These are phyloP conservation scores for Melanostigma gelatinosum DNA, from an alignment of 2,113 vertebrate species.

Conservation along the genomic window DNA sequence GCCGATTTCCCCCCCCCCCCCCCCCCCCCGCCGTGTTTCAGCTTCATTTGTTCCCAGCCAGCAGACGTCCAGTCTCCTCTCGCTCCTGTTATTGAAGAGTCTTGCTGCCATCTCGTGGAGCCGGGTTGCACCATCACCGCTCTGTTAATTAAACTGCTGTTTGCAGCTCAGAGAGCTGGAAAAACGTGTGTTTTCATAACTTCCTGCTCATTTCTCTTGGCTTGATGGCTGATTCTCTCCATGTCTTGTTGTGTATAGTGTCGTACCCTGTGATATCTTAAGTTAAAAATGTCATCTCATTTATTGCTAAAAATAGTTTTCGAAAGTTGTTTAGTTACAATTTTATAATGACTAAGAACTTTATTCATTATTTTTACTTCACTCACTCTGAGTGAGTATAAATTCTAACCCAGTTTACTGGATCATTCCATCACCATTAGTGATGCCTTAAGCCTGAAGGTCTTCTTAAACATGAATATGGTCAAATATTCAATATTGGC, in stretches of 20 bases:
- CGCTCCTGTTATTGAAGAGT: neutral
- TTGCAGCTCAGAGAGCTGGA: neutral
- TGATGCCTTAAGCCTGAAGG: neutral
- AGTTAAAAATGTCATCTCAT: neutral
- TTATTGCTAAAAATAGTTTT: neutral
- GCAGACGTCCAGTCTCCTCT: neutral
- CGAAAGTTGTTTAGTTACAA: neutral
- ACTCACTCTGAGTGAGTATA: neutral
- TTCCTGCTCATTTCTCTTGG: neutral
- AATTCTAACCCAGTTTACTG: neutral
- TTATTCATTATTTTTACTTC: neutral
- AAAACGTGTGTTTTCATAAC: neutral
- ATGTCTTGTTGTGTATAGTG: neutral
- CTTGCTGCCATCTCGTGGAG: slow-evolving; percentile 63
- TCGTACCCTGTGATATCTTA: neutral
- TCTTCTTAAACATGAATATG: neutral
- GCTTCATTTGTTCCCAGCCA: neutral
- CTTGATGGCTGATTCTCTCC: neutral
- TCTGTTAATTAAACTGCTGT: neutral
- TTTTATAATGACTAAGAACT: neutral
- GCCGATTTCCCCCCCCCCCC: too few species aligned
- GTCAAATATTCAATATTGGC: neutral
- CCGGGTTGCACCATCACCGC: neutral
- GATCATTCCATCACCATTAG: neutral
- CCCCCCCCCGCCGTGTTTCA: neutral